These are phyloP conservation scores for Pachycephala philippinensis DNA, from an alignment of 2,113 vertebrate genomes.

Conservation along the genomic window DNA sequence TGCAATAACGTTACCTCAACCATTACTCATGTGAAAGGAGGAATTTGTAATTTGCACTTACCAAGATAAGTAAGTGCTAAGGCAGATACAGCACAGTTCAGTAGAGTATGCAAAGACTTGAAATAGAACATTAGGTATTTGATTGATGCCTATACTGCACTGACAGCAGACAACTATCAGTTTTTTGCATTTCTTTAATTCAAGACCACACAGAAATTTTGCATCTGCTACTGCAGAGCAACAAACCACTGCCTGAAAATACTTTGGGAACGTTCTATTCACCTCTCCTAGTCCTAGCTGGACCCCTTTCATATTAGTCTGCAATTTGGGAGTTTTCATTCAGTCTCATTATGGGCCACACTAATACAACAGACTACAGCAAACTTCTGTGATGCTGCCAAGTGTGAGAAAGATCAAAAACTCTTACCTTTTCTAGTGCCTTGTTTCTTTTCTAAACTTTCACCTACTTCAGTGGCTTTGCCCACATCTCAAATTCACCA, in stretches of 20 bases:
- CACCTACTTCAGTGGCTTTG: background rate
- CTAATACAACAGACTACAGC: background rate
- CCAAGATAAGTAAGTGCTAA: background rate
- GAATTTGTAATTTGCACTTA: background rate
- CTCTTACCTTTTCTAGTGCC: background rate
- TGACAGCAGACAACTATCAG: background rate
- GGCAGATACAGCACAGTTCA: background rate
- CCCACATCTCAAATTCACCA: background rate
- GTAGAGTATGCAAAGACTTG: background rate
- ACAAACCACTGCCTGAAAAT: background rate
- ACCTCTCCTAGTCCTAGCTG: background rate
- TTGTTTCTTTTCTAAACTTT: background rate
- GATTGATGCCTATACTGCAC: background rate
- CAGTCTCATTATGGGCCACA: background rate
- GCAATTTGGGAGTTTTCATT: background rate
- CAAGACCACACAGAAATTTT: background rate
- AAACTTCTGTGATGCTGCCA: background rate
- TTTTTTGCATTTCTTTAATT: background rate
- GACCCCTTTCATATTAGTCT: background rate
- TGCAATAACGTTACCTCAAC: background rate
- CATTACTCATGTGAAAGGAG: background rate
- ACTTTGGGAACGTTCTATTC: background rate
- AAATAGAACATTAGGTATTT: background rate
- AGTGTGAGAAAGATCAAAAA: background rate
- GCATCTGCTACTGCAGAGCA: background rate